phyloP scores from a whole-genome alignment of 2,113 vertebrate species.

The Notothenia rossii region DNA sequence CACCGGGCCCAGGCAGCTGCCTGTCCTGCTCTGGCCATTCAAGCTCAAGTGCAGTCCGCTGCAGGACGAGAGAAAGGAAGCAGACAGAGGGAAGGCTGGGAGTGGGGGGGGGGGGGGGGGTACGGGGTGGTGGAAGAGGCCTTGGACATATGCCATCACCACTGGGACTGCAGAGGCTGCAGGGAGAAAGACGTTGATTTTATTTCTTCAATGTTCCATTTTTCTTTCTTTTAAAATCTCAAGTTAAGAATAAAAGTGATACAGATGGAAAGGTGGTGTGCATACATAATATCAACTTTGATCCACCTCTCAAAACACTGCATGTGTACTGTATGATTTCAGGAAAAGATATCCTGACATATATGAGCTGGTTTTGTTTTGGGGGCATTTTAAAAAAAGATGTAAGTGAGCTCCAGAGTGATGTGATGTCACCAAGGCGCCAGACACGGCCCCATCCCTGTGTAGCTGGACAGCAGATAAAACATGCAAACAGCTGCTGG shows the following conservation, averaged over 20 bases:
- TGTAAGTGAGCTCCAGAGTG: conserved; percentile 2
- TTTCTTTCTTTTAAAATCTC: background rate
- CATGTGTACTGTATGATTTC: background rate
- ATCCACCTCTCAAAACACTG: conserved; percentile 1
- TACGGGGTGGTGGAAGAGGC: conserved; percentile 8
- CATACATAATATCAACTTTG: background rate
- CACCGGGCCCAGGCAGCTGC: conserved; percentile 75
- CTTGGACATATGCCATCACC: conserved; percentile 77
- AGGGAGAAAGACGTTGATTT: background rate
- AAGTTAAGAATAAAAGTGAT: background rate
- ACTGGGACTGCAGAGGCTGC: conserved; percentile 43
- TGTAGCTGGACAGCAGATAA: conserved; percentile 56
- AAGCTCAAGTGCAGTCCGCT: conserved; percentile 83
- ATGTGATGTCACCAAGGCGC: conserved; percentile 62
- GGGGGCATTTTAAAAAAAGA: background rate
- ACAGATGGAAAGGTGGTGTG: background rate
- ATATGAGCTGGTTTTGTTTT: background rate
- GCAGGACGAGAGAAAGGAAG: conserved; percentile 53
- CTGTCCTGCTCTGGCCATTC: conserved; percentile 76
- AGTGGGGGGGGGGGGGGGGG: background rate
- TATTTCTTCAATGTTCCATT: conserved; percentile 12
- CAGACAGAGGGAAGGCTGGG: conserved; percentile 50
- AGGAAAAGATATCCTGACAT: background rate
- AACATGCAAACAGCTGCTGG: conserved; percentile 79
- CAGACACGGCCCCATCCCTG: conserved; percentile 58